Base-by-base conservation (phyloP, 2,113 vertebrate species). In the Myxocyprinus asiaticus region DNA sequence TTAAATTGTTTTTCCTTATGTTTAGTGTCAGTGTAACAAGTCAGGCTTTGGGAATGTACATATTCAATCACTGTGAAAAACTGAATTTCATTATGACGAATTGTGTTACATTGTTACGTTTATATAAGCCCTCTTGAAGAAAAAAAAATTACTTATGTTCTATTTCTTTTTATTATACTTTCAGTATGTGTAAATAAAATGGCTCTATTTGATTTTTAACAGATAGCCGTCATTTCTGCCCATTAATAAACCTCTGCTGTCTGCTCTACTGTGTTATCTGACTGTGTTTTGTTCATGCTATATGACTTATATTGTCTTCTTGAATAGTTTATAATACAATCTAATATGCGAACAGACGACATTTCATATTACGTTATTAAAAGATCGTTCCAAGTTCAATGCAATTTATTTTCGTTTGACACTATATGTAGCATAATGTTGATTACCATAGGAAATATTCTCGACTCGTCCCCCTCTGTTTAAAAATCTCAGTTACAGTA, bases 11-110 rank as follows among this genome's bases (percentile, higher is more conserved):
- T 76, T 76, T 56, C 63, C 9, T 14, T 51, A 58, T 62, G 62
- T 51, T 73, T 8, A 56, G 47, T 72, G n/a, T 78, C 44, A 12
- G 77, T 83, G 61, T 76, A 45, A 7, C 22, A 33, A 33, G 22
- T 33, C 22, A 33, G 22, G 22, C 22, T 33, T 33, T 14, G 56
- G 67, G 78, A 89, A 90, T 92, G 92, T 94, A 93, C 91, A 90
- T 92, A 95, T 95, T 95, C 92, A 94, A 95, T 91, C 94, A 95
- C 95, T 96, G 95, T 97, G 94, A 97, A 94, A 87, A 88, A 61
- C 80, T 87, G 88, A 87, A 47, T 48, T 64, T 22, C 48, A 62
- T 80, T 71, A 58, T 15, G 51, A 58, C 61, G 33, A 17, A 62
- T 64, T 11, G 48, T 58, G 43, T 47, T 9, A 48, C 55, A 9